Conservation (phyloP, 2,113 vertebrate species). For the Hemicordylus capensis region DNA sequence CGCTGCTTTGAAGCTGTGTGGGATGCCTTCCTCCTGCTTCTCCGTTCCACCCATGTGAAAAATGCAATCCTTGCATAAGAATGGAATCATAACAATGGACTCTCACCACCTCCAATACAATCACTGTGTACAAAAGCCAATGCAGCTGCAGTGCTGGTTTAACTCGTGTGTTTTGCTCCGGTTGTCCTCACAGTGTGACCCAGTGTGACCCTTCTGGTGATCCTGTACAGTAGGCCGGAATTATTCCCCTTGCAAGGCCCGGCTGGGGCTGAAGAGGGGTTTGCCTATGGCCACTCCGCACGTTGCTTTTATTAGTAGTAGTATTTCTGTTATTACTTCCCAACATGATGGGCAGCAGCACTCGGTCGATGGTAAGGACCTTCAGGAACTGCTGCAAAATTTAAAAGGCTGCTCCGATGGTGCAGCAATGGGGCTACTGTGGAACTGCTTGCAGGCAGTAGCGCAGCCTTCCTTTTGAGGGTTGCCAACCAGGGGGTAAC, state of each 20-base stretch:
- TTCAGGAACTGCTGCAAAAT: too few relatives aligned
- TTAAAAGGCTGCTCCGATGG: too few relatives aligned
- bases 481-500: too few relatives aligned
- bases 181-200: background rate
- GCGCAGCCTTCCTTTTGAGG: too few relatives aligned
- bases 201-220: background rate
- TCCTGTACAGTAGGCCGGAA: background rate
- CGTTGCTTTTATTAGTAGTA: too few relatives aligned
- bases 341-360: too few relatives aligned
- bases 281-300: background rate
- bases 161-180: background rate
- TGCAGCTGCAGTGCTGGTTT: background rate
- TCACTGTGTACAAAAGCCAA: background rate
- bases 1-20: conserved; percentile 6
- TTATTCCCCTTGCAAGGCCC: background rate
- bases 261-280: background rate
- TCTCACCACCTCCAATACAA: background rate
- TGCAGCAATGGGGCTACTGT: too few relatives aligned
- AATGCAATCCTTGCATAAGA: conserved; percentile 5
- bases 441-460: too few relatives aligned
- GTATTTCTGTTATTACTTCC: too few relatives aligned
- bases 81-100: background rate
- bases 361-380: too few relatives aligned
- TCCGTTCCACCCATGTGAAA: background rate
- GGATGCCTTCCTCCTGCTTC: conserved; percentile 33